These are phyloP conservation scores for Dysmachus trigonus DNA, from an alignment of 2,888 invertebrate species.

Conservation along the genomic window DNA sequence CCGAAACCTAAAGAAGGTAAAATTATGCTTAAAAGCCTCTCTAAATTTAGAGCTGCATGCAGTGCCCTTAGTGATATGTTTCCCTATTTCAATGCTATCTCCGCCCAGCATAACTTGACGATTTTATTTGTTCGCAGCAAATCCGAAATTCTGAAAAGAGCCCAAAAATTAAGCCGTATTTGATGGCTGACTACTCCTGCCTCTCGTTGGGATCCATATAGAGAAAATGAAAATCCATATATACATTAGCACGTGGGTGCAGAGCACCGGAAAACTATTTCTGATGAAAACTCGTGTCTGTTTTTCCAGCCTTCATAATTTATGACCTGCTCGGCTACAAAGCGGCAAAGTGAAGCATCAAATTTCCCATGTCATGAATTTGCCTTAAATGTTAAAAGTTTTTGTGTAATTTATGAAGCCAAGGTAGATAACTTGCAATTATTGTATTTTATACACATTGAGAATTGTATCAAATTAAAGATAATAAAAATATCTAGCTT, in stretches of 20 bases:
- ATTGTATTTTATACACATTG: background rate
- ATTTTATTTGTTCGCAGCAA: background rate
- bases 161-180: background rate
- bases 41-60: background rate
- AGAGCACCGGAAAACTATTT: slow-evolving; percentile 11
- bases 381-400: background rate
- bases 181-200: background rate
- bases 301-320: background rate
- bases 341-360: background rate
- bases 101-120: background rate
- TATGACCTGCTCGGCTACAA: background rate
- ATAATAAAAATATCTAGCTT: no score
- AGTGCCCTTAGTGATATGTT: background rate
- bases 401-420: background rate
- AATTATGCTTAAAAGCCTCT: background rate
- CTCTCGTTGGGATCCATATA: background rate
- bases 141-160: background rate
- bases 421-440: background rate
- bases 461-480: no score
- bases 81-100: background rate
- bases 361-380: background rate
- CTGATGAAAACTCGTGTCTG: background rate
- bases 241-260: background rate
- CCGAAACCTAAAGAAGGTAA: background rate
- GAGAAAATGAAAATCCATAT: background rate